These are phyloP conservation scores for Ochropacha duplaris DNA, from an alignment of 2,888 invertebrate genomes.

Conservation along the genomic window DNA sequence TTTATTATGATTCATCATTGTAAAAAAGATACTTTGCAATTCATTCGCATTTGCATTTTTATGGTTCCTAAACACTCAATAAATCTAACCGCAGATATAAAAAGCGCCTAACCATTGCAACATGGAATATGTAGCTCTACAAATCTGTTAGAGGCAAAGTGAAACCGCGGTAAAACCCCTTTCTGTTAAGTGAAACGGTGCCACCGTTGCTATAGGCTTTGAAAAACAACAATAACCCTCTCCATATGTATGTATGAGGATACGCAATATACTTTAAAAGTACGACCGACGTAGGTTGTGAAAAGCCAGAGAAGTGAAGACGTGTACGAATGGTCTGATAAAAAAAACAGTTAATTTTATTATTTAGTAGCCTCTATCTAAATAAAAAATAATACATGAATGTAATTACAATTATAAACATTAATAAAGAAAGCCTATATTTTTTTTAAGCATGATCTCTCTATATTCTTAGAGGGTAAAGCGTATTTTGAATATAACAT, in stretches of 20 bases:
- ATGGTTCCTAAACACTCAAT: constrained; percentile 74
- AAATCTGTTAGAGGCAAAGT: constrained; percentile 62
- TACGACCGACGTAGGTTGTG: constrained; percentile 49
- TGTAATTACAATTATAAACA: too few species aligned
- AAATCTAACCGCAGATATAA: constrained; percentile 66
- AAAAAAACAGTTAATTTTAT: background rate
- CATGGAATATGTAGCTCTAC: constrained; percentile 47
- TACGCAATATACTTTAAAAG: constrained; percentile 77
- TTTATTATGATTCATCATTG: constrained; percentile 44
- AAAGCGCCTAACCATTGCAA: constrained; percentile 52
- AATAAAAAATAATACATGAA: too few species aligned
- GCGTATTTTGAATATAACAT: too few species aligned
- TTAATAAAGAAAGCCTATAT: too few species aligned
- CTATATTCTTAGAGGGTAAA: too few species aligned
- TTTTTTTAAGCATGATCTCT: too few species aligned
- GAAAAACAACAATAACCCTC: constrained; percentile 79
- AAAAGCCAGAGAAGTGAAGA: constrained; percentile 32
- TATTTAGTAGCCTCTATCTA: too few species aligned
- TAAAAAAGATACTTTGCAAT: constrained; percentile 49
- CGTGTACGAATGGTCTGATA: background rate
- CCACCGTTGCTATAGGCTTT: constrained; percentile 58
- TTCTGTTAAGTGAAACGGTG: constrained; percentile 59
- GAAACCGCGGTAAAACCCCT: constrained; percentile 57
- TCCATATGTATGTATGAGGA: constrained; percentile 66
- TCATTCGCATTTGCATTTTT: constrained; percentile 70